Base-by-base conservation (phyloP, 2,113 vertebrate genomes). In the Gorsachius goisagi region DNA sequence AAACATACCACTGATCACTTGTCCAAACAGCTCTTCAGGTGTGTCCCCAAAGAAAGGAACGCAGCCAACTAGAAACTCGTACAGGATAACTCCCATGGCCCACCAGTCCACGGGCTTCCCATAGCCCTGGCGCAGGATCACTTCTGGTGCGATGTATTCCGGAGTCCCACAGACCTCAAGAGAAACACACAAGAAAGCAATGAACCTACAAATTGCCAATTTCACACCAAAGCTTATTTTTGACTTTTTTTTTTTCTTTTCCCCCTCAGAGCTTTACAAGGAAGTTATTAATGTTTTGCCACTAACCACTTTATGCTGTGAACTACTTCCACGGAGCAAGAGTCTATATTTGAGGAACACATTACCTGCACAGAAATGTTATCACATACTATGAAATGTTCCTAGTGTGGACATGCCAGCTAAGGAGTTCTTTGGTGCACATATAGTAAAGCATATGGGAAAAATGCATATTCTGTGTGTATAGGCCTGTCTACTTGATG, bases 91-190 rank as follows among this genome's bases (percentile, higher is more conserved):
- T 9, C 99, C 99, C 99, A 99, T 99, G 49, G 99, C 99, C 99
- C 99, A 99, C 99, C 99, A 99, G 96, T 99, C 99, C 97, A 99
- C 99, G 0, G 99, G 99, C 95, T 99, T 99, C 67, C 99, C 99
- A 23, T 99, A 99, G 93, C 99, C 99, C 97, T 99, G 99, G 32
- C 99, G 98, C 89, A 99, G 98, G 63, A 99, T 99, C 95, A 99
- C 99, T 93, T 99, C 99, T 9, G 99, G 99, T 1, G 99, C 99
- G 27, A 99, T 99, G 97, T 99, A 99, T 96, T 99, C 99, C 0
- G 99, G 99, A 53, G 99, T 99, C 35, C 99, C 99, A 82, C 99
- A 99, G 58, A 99, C 99, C 99, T 99, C 97, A 50, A 92, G 45
- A 78, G 22, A 39, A 95, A 87, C 52, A 45, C 2, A 49, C 6